phyloP scores from a whole-genome alignment of 1,140 invertebrate genomes.

The Tenebrio molitor region DNA sequence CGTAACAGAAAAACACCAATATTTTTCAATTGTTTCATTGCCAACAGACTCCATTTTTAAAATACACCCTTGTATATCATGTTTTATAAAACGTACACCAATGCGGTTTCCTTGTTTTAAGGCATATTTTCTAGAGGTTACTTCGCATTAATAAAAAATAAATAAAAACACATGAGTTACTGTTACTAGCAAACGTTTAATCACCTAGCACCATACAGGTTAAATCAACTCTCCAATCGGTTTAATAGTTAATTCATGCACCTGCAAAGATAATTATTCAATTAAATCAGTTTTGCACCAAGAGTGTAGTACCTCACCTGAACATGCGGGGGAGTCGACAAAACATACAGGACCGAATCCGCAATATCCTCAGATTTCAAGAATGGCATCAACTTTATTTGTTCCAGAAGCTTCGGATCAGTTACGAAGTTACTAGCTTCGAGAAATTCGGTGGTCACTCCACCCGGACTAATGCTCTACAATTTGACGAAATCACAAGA shows the following conservation, averaged over 20 bases:
- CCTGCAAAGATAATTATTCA: conserved; percentile 10
- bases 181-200: no score
- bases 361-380: conserved; percentile 71
- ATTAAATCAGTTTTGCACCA: background rate
- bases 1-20: no score
- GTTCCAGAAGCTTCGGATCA: background rate
- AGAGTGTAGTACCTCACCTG: conserved; percentile 65
- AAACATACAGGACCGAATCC: conserved; percentile 67
- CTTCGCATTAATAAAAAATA: no score
- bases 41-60: no score
- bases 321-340: conserved; percentile 67
- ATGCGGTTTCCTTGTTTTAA: no score
- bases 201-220: no score
- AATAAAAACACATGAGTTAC: no score
- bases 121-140: no score
- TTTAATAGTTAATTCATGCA: conserved; percentile 46
- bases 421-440: background rate
- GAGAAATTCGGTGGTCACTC: conserved; percentile 45
- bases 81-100: no score
- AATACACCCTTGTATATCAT: no score
- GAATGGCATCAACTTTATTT: conserved; percentile 20
- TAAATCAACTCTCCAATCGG: conserved; percentile 48
- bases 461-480: conserved; percentile 54
- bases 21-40: no score
- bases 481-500: conserved; percentile 4